These are phyloP conservation scores for Ectobius pallidus DNA, from an alignment of 2,888 invertebrate species.

Conservation along the genomic window DNA sequence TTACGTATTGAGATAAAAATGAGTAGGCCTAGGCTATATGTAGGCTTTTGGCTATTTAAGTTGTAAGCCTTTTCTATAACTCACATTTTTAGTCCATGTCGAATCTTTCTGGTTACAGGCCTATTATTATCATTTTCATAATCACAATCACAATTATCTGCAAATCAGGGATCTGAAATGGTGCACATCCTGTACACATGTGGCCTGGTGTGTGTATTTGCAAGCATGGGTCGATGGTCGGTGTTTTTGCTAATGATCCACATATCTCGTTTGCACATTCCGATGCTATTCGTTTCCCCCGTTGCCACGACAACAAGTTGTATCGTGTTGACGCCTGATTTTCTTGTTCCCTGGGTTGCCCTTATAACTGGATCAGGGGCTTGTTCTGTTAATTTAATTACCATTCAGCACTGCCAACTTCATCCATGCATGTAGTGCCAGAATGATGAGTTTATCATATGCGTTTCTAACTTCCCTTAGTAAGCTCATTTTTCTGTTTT, in stretches of 20 bases:
- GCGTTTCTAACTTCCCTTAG: background rate
- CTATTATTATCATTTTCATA: too few relatives aligned
- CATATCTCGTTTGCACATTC: conserved; percentile 23
- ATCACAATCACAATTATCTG: too few relatives aligned
- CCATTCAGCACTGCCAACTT: conserved; percentile 7
- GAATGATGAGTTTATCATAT: background rate
- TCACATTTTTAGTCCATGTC: too few relatives aligned
- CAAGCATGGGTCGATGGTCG: conserved; percentile 2
- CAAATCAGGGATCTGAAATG: too few relatives aligned
- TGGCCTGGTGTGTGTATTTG: too few relatives aligned
- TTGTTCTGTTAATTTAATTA: conserved; percentile 22
- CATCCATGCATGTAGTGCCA: background rate
- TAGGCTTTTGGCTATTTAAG: too few relatives aligned
- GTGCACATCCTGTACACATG: background rate
- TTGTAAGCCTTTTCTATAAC: too few relatives aligned
- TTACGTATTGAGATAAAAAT: too few relatives aligned
- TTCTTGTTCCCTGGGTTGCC: background rate
- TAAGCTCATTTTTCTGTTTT: background rate
- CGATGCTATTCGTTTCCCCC: background rate
- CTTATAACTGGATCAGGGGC: background rate
- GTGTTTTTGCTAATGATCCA: conserved; percentile 27
- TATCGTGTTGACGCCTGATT: conserved; percentile 1
- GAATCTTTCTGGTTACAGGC: too few relatives aligned
- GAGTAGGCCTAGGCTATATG: too few relatives aligned
- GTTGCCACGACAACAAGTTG: background rate